Evolutionary conservation across 2,113 vertebrate genomes (phyloP).

Genomic region (Dicaeum eximium): DNA sequence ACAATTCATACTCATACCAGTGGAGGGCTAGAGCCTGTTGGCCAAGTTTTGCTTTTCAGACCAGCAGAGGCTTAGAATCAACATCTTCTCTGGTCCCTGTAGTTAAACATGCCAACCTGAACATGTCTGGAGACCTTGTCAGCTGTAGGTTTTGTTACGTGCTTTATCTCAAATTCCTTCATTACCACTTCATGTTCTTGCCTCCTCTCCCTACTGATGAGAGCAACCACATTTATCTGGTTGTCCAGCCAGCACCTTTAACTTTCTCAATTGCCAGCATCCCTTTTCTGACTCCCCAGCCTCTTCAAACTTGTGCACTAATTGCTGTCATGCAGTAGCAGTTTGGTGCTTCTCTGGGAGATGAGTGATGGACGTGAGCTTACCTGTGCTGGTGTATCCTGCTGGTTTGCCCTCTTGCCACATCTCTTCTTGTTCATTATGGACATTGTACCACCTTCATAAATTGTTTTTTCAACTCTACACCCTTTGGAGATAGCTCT

Average conservation of each 20-base stretch:
- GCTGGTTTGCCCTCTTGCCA: background rate
- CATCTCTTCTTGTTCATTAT: background rate
- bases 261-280: background rate
- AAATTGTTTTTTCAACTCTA: background rate
- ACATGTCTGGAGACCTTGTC: background rate
- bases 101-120: background rate
- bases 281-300: background rate
- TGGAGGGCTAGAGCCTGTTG: background rate
- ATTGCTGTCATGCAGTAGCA: background rate
- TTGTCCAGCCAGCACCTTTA: background rate
- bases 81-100: background rate
- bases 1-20: background rate
- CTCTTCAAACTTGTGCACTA: background rate
- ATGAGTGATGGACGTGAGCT: background rate
- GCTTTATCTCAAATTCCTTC: background rate
- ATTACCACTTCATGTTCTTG: background rate
- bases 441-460: background rate
- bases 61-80: background rate
- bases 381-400: background rate
- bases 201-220: background rate
- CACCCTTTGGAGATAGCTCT: background rate
- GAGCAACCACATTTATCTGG: background rate
- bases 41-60: background rate
- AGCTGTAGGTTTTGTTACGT: rapidly evolving
- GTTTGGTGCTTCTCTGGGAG: background rate